These are phyloP conservation scores for Dermatemys mawii DNA, from an alignment of 2,113 vertebrate genomes.

Conservation along the genomic window DNA sequence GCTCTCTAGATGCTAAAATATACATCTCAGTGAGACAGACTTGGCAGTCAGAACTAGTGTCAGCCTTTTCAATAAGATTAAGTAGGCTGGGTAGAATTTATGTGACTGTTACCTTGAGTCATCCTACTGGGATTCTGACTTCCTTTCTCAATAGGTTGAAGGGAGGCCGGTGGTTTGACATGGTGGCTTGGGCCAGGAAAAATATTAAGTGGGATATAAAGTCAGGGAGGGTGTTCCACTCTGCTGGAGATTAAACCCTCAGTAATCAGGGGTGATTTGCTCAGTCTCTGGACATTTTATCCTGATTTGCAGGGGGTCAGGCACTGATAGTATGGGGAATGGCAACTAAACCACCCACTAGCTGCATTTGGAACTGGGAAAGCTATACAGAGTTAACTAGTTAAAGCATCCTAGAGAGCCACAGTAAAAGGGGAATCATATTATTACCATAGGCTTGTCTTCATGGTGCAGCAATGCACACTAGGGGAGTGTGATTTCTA, in stretches of 20 bases:
- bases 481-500: slow-evolving; percentile 9
- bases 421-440: slow-evolving; percentile 51
- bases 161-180: slow-evolving; percentile 45
- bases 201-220: slow-evolving; percentile 55
- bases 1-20: slow-evolving; percentile 12
- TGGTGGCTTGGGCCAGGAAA: slow-evolving; percentile 59
- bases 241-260: slow-evolving; percentile 58
- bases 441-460: slow-evolving; percentile 41
- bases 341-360: slow-evolving; percentile 53
- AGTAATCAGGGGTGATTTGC: slow-evolving; percentile 66
- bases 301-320: slow-evolving; percentile 50
- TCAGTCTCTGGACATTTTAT: slow-evolving; percentile 55
- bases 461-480: slow-evolving; percentile 29
- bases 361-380: slow-evolving; percentile 65
- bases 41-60: slow-evolving; percentile 51
- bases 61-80: slow-evolving; percentile 64
- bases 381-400: slow-evolving; percentile 64
- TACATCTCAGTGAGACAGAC: slow-evolving; percentile 50
- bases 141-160: slow-evolving; percentile 38
- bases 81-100: slow-evolving; percentile 58
- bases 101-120: slow-evolving; percentile 64
- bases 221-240: slow-evolving; percentile 36
- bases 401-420: slow-evolving; percentile 62
- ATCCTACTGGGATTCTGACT: slow-evolving; percentile 47
- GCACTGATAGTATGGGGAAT: slow-evolving; percentile 53